A percentile compares a stretch with the other conserved stretches of the same genome.
Evolutionary conservation across 2,888 invertebrate genomes (phyloP).

Genomic region (Leucoptera coffeella): DNA sequence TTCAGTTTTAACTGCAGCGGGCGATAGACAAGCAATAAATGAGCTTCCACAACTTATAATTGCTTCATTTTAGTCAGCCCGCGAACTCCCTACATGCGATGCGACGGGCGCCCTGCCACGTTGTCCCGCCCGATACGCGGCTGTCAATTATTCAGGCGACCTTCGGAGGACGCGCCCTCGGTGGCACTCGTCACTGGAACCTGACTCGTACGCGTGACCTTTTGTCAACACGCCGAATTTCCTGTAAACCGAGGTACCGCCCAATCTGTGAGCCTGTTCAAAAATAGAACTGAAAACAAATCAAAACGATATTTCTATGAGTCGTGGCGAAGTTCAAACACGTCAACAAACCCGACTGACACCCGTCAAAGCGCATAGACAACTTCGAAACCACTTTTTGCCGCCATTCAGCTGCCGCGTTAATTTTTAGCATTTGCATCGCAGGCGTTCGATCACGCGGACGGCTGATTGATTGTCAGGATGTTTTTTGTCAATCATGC

Average conservation of each 20-base stretch:
- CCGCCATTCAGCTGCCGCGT: conserved; percentile 7
- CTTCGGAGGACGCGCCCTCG: too few relatives aligned
- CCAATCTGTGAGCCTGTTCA: conserved; percentile 1
- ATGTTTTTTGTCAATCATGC: conserved; percentile 37
- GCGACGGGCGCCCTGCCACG: too few relatives aligned
- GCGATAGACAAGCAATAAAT: conserved; percentile 48
- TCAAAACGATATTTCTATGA: conserved; percentile 3
- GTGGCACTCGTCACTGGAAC: too few relatives aligned
- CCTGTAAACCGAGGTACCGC: too few relatives aligned
- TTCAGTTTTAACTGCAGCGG: conserved; percentile 30
- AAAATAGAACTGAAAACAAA: conserved; percentile 2
- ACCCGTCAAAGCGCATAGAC: conserved; percentile 31
- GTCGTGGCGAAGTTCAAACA: conserved; percentile 10
- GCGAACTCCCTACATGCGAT: conserved; percentile 1
- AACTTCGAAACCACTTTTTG: conserved; percentile 26
- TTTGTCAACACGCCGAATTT: too few relatives aligned
- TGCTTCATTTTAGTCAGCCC: conserved; percentile 37
- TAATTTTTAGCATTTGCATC: conserved; percentile 12
- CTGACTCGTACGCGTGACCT: too few relatives aligned
- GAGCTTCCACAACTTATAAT: conserved; percentile 46
- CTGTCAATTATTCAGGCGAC: too few relatives aligned
- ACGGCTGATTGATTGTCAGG: conserved; percentile 33
- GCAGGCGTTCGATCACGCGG: conserved; percentile 19
- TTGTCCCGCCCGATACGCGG: too few relatives aligned
- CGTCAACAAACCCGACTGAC: conserved; percentile 10